A percentile compares a stretch with the other conserved stretches of the same genome.
Conservation (phyloP, 2,113 vertebrate species). For the Vireo altiloquus region DNA sequence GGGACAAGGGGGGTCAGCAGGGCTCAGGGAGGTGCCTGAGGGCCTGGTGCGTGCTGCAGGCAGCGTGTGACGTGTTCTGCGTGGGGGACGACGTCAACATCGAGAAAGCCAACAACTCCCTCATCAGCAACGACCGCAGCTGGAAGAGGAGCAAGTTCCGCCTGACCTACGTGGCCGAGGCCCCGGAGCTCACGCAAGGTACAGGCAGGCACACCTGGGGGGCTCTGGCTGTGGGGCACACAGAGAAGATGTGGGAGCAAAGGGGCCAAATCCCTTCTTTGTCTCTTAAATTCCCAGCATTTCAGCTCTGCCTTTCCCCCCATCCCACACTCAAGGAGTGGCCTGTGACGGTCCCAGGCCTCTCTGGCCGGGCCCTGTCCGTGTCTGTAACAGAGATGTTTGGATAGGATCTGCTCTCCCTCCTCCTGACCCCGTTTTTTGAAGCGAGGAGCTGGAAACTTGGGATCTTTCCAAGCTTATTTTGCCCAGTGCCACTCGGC, state of each 20-base stretch:
- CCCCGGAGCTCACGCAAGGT: conserved; percentile 90
- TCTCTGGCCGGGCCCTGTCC: background rate
- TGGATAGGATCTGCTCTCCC: background rate
- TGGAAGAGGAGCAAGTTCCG: conserved; percentile 99
- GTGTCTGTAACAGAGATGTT: background rate
- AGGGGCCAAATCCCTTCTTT: background rate
- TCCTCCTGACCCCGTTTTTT: conserved; percentile 2
- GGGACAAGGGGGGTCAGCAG: background rate
- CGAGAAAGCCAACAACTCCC: conserved; percentile 93
- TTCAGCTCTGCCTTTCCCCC: background rate
- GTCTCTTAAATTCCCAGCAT: background rate
- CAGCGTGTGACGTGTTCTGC: conserved; percentile 97
- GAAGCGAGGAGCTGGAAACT: background rate
- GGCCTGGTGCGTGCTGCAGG: conserved; percentile 69
- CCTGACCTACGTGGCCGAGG: conserved; percentile 86
- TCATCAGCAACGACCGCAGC: conserved; percentile 96
- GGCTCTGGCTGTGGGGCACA: background rate
- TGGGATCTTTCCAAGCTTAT: background rate
- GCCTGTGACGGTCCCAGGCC: background rate
- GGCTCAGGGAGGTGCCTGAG: background rate
- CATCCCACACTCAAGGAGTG: background rate
- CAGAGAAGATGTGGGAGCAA: rapidly evolving
- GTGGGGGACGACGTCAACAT: conserved; percentile 98
- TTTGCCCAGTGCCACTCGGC: background rate
- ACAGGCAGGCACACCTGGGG: rapidly evolving